Conservation (phyloP, 2,797 vertebrate genomes). For the Pyrocephalus nanus region DNA sequence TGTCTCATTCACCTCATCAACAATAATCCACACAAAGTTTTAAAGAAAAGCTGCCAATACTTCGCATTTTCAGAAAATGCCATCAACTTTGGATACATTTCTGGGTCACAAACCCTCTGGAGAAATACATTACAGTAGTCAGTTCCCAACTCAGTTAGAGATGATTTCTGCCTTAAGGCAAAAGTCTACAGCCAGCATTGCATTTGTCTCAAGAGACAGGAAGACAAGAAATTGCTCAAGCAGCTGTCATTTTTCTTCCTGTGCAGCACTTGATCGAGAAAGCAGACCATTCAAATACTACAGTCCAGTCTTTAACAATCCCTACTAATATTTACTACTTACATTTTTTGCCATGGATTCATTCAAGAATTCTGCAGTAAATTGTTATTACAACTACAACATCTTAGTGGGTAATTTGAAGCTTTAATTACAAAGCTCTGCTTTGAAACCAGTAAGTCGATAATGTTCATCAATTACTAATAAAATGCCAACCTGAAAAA, state of each 20-base stretch:
- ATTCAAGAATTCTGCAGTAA: neutral
- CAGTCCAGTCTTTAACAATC: neutral
- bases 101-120: conserved; percentile 35
- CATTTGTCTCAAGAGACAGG: conserved; percentile 12
- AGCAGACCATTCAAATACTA: neutral
- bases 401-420: neutral
- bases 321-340: neutral
- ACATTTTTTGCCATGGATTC: neutral
- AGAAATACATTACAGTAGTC: conserved; percentile 21
- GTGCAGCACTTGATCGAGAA: neutral
- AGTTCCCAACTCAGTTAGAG: conserved; percentile 10
- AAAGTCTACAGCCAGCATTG: neutral
- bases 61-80: neutral
- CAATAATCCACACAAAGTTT: neutral
- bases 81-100: conserved; percentile 22
- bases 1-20: neutral
- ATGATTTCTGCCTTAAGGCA: conserved; percentile 36
- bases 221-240: conserved; percentile 6
- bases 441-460: neutral
- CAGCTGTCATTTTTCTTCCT: conserved; percentile 22
- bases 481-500: neutral
- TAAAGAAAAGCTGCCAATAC: neutral
- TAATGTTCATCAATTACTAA: neutral
- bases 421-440: neutral
- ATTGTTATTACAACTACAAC: neutral